A percentile compares a stretch with the other conserved stretches of the same genome.
Evolutionary conservation across 1,140 invertebrate species (phyloP).

Genomic region (Theocolax elegans): DNA sequence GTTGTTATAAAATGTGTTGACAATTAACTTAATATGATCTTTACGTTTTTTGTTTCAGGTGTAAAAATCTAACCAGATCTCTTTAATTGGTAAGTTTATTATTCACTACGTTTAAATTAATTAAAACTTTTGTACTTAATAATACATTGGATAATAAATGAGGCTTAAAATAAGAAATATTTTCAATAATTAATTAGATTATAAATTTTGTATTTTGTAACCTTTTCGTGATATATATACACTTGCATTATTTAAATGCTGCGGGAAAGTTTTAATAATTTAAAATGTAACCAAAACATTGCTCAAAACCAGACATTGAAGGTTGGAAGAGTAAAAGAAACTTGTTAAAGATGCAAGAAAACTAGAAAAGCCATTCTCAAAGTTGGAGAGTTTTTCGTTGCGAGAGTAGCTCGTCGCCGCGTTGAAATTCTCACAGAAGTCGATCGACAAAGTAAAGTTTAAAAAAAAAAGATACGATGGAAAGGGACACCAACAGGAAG

Average conservation of each 20-base stretch:
- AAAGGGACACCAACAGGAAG: neutral
- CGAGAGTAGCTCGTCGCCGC: neutral
- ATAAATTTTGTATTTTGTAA: too few species aligned
- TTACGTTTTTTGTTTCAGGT: slow-evolving; percentile 5
- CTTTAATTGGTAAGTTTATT: slow-evolving; percentile 1
- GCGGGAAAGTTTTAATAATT: neutral
- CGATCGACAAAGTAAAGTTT: slow-evolving; percentile 23
- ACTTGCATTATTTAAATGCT: too few species aligned
- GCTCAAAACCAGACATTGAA: neutral
- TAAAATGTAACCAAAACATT: slow-evolving; percentile 6
- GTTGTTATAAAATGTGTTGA: too few species aligned
- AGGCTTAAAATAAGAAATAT: too few species aligned
- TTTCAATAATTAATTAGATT: too few species aligned
- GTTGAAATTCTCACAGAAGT: slow-evolving; percentile 24
- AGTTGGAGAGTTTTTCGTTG: slow-evolving; percentile 19
- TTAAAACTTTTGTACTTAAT: too few species aligned
- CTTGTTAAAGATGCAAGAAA: slow-evolving; percentile 32
- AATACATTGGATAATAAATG: too few species aligned
- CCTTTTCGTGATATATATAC: too few species aligned
- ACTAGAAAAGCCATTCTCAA: slow-evolving; percentile 38
- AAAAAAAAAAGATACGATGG: neutral
- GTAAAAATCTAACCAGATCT: neutral
- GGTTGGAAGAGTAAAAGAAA: slow-evolving; percentile 9
- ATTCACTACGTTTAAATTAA: too few species aligned
- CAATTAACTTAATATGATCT: neutral